phyloP scores from a whole-genome alignment of 2,797 vertebrate genomes.

The Craterocephalus amniculus region DNA sequence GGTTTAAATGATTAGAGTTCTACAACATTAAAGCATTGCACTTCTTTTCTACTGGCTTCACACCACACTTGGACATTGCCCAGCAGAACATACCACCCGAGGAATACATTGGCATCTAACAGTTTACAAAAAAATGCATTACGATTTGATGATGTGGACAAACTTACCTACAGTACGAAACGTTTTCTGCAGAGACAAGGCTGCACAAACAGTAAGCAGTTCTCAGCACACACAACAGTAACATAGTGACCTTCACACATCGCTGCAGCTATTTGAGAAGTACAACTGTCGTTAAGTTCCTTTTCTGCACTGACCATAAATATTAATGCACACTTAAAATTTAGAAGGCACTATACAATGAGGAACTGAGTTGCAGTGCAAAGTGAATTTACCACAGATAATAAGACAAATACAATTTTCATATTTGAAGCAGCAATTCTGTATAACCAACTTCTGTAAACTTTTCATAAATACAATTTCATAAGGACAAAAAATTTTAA shows the following conservation, averaged over 20 bases:
- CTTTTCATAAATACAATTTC: constrained; percentile 10
- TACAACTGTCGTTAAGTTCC: neutral
- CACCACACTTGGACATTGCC: neutral
- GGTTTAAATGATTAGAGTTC: too few relatives aligned
- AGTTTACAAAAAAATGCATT: neutral
- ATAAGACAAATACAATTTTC: neutral
- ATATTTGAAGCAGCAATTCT: neutral
- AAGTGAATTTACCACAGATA: neutral
- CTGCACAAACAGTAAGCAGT: neutral
- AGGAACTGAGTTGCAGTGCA: neutral
- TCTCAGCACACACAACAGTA: neutral
- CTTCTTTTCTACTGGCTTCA: neutral
- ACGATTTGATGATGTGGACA: neutral
- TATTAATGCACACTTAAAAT: neutral
- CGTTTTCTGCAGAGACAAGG: neutral
- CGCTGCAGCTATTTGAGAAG: neutral
- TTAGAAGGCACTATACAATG: neutral
- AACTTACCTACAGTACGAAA: neutral
- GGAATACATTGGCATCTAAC: neutral
- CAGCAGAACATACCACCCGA: neutral
- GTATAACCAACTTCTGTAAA: constrained; percentile 1
- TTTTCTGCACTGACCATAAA: neutral
- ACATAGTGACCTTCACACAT: neutral
- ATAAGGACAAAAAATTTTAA: neutral
- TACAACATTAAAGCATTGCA: too few relatives aligned